Conservation (phyloP, 2,113 vertebrate species). For the Callaeas wilsoni region DNA sequence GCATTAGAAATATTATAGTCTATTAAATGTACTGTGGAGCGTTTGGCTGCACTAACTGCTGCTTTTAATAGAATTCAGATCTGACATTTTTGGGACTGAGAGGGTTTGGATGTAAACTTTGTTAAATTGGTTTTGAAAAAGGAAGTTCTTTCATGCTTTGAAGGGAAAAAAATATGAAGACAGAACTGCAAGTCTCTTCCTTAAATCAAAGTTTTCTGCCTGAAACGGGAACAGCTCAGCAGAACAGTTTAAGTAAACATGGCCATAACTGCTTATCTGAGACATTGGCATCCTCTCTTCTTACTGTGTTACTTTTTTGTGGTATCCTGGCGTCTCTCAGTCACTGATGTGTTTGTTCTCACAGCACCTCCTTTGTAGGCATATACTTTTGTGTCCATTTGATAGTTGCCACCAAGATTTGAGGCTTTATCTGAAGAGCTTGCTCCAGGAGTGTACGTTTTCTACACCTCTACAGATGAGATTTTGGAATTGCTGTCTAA, state of each 20-base stretch:
- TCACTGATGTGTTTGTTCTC: slow-evolving; percentile 13
- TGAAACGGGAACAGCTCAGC: slow-evolving; percentile 68
- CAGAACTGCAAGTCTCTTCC: slow-evolving; percentile 63
- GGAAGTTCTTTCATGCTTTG: slow-evolving; percentile 60
- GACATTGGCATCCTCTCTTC: slow-evolving; percentile 14
- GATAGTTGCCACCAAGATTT: neutral
- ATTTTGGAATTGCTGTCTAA: neutral
- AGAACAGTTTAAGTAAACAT: slow-evolving; percentile 68
- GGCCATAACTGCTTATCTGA: slow-evolving; percentile 42
- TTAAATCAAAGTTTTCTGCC: slow-evolving; percentile 67
- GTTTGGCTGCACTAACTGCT: neutral
- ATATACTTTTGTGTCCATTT: neutral
- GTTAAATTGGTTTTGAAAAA: slow-evolving; percentile 55
- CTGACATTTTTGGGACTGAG: slow-evolving; percentile 49
- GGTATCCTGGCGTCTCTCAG: neutral
- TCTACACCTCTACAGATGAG: neutral
- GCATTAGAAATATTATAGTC: neutral
- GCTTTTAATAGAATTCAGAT: slow-evolving; percentile 53
- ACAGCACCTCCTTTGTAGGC: neutral
- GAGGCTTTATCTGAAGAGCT: neutral
- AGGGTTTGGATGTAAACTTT: slow-evolving; percentile 61
- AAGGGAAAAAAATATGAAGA: slow-evolving; percentile 58
- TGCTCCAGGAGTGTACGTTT: neutral
- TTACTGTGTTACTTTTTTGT: neutral
- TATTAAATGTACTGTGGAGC: slow-evolving; percentile 17